These are phyloP conservation scores for Halictus ligatus DNA, from an alignment of 2,888 invertebrate species.

Conservation along the genomic window DNA sequence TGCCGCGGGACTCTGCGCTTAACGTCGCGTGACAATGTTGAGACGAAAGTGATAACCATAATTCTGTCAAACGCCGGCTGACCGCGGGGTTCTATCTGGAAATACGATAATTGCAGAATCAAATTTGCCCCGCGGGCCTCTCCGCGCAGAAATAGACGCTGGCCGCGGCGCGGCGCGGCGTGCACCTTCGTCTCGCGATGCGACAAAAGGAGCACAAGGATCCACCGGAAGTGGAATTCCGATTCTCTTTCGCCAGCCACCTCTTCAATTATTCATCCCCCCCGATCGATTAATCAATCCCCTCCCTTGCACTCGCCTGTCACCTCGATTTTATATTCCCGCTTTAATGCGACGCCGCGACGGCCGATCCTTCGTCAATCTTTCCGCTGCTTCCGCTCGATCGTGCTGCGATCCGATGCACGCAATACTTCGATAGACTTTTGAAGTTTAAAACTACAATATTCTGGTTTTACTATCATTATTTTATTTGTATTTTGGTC, in stretches of 20 bases:
- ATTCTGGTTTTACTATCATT: no score
- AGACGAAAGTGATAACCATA: slow-evolving; percentile 58
- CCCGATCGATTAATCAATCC: background rate
- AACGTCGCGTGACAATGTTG: slow-evolving; percentile 58
- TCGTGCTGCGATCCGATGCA: background rate
- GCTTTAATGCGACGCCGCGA: background rate
- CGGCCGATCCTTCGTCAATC: background rate
- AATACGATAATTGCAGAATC: slow-evolving; percentile 58
- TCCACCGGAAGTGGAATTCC: slow-evolving; percentile 15
- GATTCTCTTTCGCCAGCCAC: background rate
- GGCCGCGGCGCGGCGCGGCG: background rate
- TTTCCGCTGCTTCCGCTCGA: background rate
- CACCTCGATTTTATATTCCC: background rate
- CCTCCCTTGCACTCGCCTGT: background rate
- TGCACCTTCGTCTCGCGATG: slow-evolving; percentile 5
- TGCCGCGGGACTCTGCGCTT: slow-evolving; percentile 34
- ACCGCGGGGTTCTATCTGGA: slow-evolving; percentile 45
- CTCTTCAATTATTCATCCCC: background rate
- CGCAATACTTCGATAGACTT: background rate
- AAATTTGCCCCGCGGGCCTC: slow-evolving; percentile 38
- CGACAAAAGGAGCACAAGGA: slow-evolving; percentile 30
- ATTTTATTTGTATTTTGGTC: no score
- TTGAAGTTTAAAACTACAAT: no score
- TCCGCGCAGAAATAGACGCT: slow-evolving; percentile 45
- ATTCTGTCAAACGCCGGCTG: slow-evolving; percentile 51